phyloP scores from a whole-genome alignment of 2,888 invertebrate species.

The Yponomeuta cagnagella region DNA sequence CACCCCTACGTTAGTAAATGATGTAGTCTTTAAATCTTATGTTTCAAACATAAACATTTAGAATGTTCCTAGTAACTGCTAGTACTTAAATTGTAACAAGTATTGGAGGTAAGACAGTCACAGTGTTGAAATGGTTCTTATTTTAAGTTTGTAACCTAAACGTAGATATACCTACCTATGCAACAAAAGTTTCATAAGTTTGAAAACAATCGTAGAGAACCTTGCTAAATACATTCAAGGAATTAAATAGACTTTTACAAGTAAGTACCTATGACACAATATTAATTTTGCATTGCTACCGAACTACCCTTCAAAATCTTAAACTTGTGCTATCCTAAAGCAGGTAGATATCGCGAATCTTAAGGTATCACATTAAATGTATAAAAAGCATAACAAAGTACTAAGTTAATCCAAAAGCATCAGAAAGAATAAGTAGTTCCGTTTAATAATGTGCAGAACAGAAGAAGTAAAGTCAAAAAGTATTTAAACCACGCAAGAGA shows the following conservation, averaged over 20 bases:
- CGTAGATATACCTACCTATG: neutral
- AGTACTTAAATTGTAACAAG: neutral
- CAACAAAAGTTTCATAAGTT: neutral
- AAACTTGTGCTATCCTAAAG: neutral
- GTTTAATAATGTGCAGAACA: no score
- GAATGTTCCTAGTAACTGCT: neutral
- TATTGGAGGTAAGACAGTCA: neutral
- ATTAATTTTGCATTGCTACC: neutral
- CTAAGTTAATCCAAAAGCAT: neutral
- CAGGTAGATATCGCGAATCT: neutral
- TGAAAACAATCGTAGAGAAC: neutral
- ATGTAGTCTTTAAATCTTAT: no score
- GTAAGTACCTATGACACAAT: neutral
- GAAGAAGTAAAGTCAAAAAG: no score
- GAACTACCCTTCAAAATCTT: neutral
- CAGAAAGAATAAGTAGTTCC: no score
- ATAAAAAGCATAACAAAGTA: neutral
- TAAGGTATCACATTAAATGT: neutral
- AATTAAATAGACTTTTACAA: neutral
- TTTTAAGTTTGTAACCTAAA: neutral
- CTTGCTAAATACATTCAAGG: neutral
- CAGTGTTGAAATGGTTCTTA: neutral
- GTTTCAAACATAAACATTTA: neutral
- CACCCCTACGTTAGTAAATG: neutral
- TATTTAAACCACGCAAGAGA: no score